Evolutionary conservation across 2,888 invertebrate species (phyloP).

Genomic region (Epiblema foenella): DNA sequence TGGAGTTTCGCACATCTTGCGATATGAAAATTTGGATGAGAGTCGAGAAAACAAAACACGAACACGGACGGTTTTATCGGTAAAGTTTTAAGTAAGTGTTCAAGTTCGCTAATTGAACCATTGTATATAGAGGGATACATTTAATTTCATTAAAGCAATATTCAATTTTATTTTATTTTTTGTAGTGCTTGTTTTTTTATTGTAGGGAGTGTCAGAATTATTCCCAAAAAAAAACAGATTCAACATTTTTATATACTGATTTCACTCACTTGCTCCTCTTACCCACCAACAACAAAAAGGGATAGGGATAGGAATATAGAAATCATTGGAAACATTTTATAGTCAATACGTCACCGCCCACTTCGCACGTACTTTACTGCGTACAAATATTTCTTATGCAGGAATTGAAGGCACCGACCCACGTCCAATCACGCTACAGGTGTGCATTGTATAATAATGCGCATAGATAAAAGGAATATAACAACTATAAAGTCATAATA

Average conservation of each 20-base stretch:
- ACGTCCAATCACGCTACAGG: conserved; percentile 45
- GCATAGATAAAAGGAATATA: conserved; percentile 22
- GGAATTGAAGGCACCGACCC: conserved; percentile 53
- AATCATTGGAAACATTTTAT: conserved; percentile 70
- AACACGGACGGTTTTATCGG: conserved; percentile 5
- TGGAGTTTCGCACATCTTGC: conserved; percentile 9
- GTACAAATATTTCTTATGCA: conserved; percentile 67
- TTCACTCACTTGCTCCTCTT: not conserved
- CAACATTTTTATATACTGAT: too few relatives aligned
- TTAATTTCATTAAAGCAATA: not conserved
- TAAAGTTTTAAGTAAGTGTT: conserved; percentile 5
- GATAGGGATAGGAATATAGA: too few relatives aligned
- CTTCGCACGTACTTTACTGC: conserved; percentile 59
- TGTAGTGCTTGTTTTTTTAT: too few relatives aligned
- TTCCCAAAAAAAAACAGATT: too few relatives aligned
- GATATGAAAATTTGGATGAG: conserved; percentile 28
- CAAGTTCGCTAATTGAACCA: not conserved
- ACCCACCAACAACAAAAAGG: not conserved
- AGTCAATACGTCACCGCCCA: conserved; percentile 73
- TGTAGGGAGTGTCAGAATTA: too few relatives aligned
- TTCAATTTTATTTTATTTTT: too few relatives aligned
- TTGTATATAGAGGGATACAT: not conserved
- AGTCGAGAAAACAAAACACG: conserved; percentile 13
- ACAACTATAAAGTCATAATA: conserved; percentile 19
- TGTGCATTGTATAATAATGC: conserved; percentile 33